phyloP scores from a whole-genome alignment of 1,140 invertebrate genomes.

The Listronotus oregonensis region DNA sequence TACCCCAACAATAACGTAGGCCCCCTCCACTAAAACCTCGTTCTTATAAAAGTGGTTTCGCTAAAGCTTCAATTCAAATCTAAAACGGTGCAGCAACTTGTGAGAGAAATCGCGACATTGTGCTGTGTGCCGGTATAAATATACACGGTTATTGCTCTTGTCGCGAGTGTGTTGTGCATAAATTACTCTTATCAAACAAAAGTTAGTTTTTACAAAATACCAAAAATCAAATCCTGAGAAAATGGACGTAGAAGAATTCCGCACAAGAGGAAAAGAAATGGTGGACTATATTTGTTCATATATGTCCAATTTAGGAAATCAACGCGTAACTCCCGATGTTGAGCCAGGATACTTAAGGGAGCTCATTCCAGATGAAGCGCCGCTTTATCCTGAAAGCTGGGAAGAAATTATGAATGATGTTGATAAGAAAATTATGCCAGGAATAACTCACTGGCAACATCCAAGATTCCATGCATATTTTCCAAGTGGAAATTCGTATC shows the following conservation, averaged over 20 bases:
- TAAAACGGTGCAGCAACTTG: too few species aligned
- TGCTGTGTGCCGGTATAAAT: background rate
- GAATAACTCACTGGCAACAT: constrained; percentile 97
- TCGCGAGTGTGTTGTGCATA: constrained; percentile 1
- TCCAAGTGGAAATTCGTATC: constrained; percentile 92
- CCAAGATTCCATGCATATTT: constrained; percentile 96
- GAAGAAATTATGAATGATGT: constrained; percentile 88
- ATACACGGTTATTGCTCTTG: background rate
- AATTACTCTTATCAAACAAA: background rate
- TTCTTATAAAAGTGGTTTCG: constrained; percentile 19
- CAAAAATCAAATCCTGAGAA: background rate
- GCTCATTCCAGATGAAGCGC: constrained; percentile 76
- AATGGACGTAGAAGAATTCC: constrained; percentile 86
- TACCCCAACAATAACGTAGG: constrained; percentile 18
- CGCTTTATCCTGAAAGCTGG: constrained; percentile 80
- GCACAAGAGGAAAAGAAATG: constrained; percentile 84
- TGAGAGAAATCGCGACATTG: background rate
- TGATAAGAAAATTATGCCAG: constrained; percentile 90
- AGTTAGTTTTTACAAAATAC: background rate
- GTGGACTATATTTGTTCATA: constrained; percentile 94
- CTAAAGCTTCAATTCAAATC: constrained; percentile 9
- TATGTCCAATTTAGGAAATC: constrained; percentile 71
- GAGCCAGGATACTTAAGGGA: constrained; percentile 84
- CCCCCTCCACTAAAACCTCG: constrained; percentile 14
- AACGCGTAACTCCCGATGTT: constrained; percentile 78